phyloP scores from a whole-genome alignment of 2,888 invertebrate species.

The Kuschelorhynchus macadamiae region DNA sequence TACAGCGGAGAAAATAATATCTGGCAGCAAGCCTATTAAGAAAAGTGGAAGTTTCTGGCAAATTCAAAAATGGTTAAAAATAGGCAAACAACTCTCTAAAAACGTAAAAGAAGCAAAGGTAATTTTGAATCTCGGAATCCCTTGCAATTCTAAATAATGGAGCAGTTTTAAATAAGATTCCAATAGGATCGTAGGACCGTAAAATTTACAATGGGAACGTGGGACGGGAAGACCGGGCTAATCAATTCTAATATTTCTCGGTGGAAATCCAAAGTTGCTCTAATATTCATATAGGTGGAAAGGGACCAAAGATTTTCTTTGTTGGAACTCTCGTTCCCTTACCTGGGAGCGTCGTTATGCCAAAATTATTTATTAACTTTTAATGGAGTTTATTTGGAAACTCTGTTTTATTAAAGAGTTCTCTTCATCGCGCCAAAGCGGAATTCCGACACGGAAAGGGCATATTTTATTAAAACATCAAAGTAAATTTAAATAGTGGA shows the following conservation, averaged over 20 bases:
- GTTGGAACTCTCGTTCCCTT: conserved; percentile 44
- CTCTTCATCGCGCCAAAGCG: neutral
- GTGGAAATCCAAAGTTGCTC: conserved; percentile 55
- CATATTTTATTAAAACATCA: too few species aligned
- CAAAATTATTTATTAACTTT: conserved; percentile 50
- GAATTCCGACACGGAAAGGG: neutral
- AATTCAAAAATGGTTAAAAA: too few species aligned
- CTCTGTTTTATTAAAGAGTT: conserved; percentile 18
- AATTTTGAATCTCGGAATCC: conserved; percentile 3
- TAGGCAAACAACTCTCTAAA: too few species aligned
- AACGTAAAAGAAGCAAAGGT: too few species aligned
- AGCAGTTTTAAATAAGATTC: conserved; percentile 37
- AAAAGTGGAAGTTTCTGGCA: too few species aligned
- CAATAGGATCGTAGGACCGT: conserved; percentile 20
- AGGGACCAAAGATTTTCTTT: conserved; percentile 42
- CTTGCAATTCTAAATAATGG: conserved; percentile 19
- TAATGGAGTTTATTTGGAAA: conserved; percentile 49
- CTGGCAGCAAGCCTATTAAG: too few species aligned
- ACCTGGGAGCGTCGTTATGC: conserved; percentile 46
- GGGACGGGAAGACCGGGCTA: conserved; percentile 23
- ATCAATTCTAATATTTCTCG: conserved; percentile 56
- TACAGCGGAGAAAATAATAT: too few species aligned
- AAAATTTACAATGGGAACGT: conserved; percentile 38
- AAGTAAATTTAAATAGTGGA: too few species aligned
- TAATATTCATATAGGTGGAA: conserved; percentile 55